Base-by-base conservation (phyloP, 2,888 invertebrate species). In the Frankliniella fusca region DNA sequence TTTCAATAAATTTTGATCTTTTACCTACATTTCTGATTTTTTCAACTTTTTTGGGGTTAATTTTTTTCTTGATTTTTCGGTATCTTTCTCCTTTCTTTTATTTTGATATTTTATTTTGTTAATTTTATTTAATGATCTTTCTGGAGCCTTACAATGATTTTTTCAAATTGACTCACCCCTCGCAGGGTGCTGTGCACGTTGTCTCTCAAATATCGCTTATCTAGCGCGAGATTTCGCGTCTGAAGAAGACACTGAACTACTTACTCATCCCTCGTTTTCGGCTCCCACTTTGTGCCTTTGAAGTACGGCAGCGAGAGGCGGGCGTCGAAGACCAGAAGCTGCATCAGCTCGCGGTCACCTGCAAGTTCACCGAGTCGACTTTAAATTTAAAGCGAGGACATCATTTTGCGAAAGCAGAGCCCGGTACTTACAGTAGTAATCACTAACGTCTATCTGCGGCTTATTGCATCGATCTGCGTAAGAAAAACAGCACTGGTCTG, bases 281-380 rank as follows among this genome's bases (percentile, higher is more conserved):
- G 84, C 38, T 84, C 83, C 84, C 84, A 85, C 80, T 84, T 84
- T 15, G 84, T 83, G 28, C 84, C 84, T 83, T 85, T 83, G 85
- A 90, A 91, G 65, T 90, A 90, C 12, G 88, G 87, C 84, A 90
- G 89, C 0, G 92, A 93, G n/a, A 91, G 91, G 87, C 94, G 94
- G 0, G 97, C 97, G 86, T 97, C 97, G 87, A 97, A 97, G 11
- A 97, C 93, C 49, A 97, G 88, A 84, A 95, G 90, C 85, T 96
- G 93, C 80, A 97, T 93, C 76, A 97, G 89, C 85, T 97, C 95
- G 86, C 93, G 93, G 86, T 96, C 90, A 85, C 90, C 89, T 89
- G 18, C 38, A 81, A 83, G 15, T 20, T 48, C 80, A 79, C 0
- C 50, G 20, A 83, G n/a, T 82, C 38, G n/a, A 10, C 12, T 50